Percentiles rank a stretch among this genome's conserved stretches.
Conservation (phyloP, 2,113 vertebrate genomes). For the Cyanocitta stelleri region DNA sequence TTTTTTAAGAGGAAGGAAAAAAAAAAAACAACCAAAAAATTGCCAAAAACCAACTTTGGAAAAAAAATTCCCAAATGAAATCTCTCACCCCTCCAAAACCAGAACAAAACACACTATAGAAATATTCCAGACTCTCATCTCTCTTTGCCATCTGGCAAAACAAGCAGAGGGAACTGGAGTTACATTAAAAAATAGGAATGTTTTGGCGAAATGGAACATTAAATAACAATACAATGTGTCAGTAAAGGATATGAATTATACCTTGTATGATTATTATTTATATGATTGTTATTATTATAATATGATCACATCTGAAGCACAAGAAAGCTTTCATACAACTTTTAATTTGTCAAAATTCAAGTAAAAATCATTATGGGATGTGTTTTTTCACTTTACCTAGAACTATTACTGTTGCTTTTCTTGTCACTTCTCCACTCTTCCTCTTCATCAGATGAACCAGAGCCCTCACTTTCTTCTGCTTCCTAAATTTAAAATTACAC, state of each 20-base stretch:
- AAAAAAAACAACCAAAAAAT: background rate
- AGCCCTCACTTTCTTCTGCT: constrained; percentile 79
- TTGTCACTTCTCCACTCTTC: constrained; percentile 89
- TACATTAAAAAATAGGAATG: background rate
- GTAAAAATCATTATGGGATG: background rate
- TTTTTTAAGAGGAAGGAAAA: background rate
- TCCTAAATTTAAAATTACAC: constrained; percentile 70
- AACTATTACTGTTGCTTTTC: constrained; percentile 82
- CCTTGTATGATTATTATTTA: background rate
- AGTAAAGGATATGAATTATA: background rate
- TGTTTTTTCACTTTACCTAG: constrained; percentile 74
- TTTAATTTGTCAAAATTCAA: background rate
- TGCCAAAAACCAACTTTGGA: rapidly evolving
- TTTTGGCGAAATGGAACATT: background rate
- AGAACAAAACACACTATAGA: background rate
- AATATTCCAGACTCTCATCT: background rate
- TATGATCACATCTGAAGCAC: background rate
- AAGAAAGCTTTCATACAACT: background rate
- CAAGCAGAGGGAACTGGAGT: background rate
- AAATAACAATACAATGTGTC: background rate
- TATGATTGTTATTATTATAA: background rate
- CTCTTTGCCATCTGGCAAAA: background rate
- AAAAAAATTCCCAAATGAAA: background rate
- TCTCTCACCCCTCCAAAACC: rapidly evolving
- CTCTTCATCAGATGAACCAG: constrained; percentile 80